Conservation (phyloP, 2,888 invertebrate genomes). For the Drosophila sordidula region DNA sequence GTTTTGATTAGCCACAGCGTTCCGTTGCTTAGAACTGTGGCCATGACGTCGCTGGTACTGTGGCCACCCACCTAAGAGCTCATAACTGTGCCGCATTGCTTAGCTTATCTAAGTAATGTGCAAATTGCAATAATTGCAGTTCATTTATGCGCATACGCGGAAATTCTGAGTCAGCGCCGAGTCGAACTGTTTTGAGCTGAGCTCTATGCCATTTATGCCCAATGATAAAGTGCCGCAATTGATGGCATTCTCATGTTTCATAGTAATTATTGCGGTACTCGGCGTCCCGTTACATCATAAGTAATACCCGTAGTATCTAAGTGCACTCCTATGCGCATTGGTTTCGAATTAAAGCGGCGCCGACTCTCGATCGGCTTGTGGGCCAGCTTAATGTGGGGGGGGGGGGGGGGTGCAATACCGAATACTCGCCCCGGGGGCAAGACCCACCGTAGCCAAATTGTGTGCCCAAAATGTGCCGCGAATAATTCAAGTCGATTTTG, state of each 20-base stretch:
- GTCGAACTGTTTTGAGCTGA: conserved; percentile 21
- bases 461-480: conserved; percentile 60
- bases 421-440: conserved; percentile 8
- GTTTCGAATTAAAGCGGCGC: conserved; percentile 47
- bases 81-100: conserved; percentile 30
- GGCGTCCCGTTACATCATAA: conserved; percentile 42
- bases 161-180: conserved; percentile 51
- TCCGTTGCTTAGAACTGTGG: conserved; percentile 44
- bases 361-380: conserved; percentile 19
- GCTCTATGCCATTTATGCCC: conserved; percentile 44
- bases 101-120: conserved; percentile 58
- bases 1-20: conserved; percentile 65
- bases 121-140: conserved; percentile 48
- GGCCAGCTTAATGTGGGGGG: conserved; percentile 5
- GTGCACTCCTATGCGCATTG: conserved; percentile 20
- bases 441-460: conserved; percentile 42
- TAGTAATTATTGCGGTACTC: conserved; percentile 30
- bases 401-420: not conserved
- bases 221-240: conserved; percentile 59
- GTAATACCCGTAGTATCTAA: conserved; percentile 12
- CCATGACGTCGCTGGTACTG: conserved; percentile 20
- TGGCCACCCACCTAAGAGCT: conserved; percentile 54
- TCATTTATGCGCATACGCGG: conserved; percentile 56
- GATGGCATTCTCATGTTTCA: conserved; percentile 66
- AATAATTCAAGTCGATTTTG: conserved; percentile 66